These are phyloP conservation scores for Pangasius macronema DNA, from an alignment of 2,797 vertebrate species.

Conservation along the genomic window DNA sequence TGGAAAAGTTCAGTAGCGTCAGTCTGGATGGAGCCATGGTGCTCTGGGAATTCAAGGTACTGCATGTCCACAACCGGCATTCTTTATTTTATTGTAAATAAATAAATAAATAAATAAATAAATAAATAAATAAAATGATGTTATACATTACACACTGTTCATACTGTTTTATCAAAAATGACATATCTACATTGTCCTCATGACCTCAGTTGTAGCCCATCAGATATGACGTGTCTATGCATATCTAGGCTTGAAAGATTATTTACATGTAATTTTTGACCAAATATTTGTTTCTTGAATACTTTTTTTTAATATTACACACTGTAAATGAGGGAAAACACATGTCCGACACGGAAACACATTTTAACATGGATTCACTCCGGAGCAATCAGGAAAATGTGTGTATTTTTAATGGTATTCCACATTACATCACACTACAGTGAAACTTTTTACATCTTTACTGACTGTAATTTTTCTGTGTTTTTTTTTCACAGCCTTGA, in stretches of 20 bases:
- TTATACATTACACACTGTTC: neutral
- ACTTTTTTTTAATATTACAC: neutral
- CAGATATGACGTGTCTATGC: neutral
- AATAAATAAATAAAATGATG: neutral
- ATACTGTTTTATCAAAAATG: neutral
- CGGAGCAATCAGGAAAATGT: neutral
- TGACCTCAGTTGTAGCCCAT: neutral
- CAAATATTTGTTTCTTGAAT: neutral
- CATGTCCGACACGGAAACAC: too few species aligned
- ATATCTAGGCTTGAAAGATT: neutral
- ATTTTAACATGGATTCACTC: neutral
- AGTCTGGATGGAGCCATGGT: slow-evolving; percentile 78
- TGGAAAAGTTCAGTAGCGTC: slow-evolving; percentile 77
- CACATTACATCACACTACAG: neutral
- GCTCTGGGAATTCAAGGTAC: slow-evolving; percentile 77
- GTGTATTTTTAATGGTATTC: neutral
- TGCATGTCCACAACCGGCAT: neutral
- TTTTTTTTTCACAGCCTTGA: neutral
- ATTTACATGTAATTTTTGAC: neutral
- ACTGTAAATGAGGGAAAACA: neutral
- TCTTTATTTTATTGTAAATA: neutral
- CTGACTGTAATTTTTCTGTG: neutral
- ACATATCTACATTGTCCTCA: neutral
- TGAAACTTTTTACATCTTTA: neutral
- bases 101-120: neutral